Evolutionary conservation across 2,113 vertebrate genomes (phyloP).

Genomic region (Phaethornis superciliosus): DNA sequence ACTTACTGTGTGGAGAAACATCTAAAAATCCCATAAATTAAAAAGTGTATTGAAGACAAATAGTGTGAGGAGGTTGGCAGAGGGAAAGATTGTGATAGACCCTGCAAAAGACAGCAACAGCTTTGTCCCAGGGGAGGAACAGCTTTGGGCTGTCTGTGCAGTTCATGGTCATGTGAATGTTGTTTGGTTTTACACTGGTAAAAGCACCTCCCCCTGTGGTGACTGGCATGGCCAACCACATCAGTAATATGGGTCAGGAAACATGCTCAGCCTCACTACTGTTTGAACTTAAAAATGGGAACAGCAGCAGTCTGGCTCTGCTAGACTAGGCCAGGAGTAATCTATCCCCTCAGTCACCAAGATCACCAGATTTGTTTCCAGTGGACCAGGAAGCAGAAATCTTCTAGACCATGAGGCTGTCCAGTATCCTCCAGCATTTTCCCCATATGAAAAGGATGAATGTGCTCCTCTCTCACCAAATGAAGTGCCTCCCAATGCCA

Average conservation of each 20-base stretch:
- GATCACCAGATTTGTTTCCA: not conserved
- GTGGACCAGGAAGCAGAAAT: not conserved
- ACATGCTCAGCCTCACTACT: not conserved
- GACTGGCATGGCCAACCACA: not conserved
- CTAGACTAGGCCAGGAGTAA: not conserved
- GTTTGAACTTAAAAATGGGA: not conserved
- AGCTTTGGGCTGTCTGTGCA: not conserved
- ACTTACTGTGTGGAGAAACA: not conserved
- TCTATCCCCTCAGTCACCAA: fast-evolving
- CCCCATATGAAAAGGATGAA: not conserved
- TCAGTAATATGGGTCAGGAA: not conserved
- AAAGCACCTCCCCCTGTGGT: not conserved
- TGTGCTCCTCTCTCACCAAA: not conserved
- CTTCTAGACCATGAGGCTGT: not conserved
- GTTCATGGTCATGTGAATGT: not conserved
- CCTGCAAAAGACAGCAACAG: not conserved
- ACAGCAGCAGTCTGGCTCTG: not conserved
- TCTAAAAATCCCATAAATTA: fast-evolving
- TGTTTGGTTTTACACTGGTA: not conserved
- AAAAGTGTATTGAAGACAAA: not conserved
- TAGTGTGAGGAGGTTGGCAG: not conserved
- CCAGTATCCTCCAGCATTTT: not conserved
- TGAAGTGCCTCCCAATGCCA: not conserved
- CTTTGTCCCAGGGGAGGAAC: not conserved
- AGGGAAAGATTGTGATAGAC: not conserved